Evolutionary conservation across 1,140 invertebrate genomes (phyloP), one percentile per base, ranked within the genome.

Genomic region (Drosophila miranda): DNA sequence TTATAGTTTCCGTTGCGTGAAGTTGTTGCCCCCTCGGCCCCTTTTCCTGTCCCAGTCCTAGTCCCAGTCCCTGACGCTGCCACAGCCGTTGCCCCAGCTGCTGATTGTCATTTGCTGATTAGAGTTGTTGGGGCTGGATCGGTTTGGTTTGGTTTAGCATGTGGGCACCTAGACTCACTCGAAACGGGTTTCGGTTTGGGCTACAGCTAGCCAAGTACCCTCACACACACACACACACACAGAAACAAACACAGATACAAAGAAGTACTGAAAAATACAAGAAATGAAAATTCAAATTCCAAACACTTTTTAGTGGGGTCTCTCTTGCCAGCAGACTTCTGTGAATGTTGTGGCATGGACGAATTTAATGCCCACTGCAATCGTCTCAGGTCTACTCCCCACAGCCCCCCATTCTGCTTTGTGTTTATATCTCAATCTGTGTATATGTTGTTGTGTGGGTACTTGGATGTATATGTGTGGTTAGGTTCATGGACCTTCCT

Each of bases 401-500:
- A 14, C 34, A 44, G 13, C 55, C 44, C 44, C 16, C 28, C 34
- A 38, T 38, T 38, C 9, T 48, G 21, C 6, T 16, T 50, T 30
- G 16, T 9, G 19, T 34, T 16, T 48, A 34, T 68, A 68, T 43
- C 59, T 57, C 52, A 46, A 67, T 66, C 63, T 67, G 48, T n/a
- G 5, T 51, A 28, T 58, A 48, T 26, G 60, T 57, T 42, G 38
- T 28, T 55, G 46, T 57, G 44, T 28, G 56, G 42, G 52, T 30
- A 30, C 30, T 30, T 73, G 42, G 55, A 23, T 53, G 14, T 56
- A 46, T 57, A 34, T 57, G 46, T 61, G 38, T 72, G 45, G 77
- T 80, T 86, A 84, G 80, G 80, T 84, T 84, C 80, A 84, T 84
- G 80, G 80, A 84, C 80, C 80, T 80, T 77, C 77, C 68, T 73